phyloP scores from a whole-genome alignment of 1,140 invertebrate genomes.

The Parapsyche elsis region DNA sequence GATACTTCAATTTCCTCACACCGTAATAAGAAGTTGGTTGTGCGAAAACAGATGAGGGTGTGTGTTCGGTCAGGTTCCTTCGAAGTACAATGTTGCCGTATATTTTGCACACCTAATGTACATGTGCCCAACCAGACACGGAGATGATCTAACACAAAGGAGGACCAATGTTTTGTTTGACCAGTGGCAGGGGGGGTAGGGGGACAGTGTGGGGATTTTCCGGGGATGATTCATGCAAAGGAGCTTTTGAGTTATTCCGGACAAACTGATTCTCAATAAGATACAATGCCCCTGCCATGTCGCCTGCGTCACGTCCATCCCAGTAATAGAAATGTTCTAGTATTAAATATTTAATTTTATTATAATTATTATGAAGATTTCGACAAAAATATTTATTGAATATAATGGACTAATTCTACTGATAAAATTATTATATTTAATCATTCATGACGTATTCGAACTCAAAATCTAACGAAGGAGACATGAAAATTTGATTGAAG shows the following conservation, averaged over 20 bases:
- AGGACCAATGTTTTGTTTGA: constrained; percentile 50
- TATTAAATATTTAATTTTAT: too few relatives aligned
- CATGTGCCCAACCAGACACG: background rate
- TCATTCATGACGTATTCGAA: too few relatives aligned
- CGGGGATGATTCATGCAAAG: constrained; percentile 49
- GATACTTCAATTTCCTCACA: constrained; percentile 34
- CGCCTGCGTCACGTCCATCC: too few relatives aligned
- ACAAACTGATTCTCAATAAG: constrained; percentile 24
- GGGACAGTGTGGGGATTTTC: constrained; percentile 27
- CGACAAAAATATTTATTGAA: too few relatives aligned
- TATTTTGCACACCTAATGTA: background rate
- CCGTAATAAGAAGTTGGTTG: constrained; percentile 35
- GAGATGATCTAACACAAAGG: constrained; percentile 49
- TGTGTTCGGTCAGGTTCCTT: background rate
- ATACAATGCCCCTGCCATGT: background rate
- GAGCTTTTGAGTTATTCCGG: constrained; percentile 40
- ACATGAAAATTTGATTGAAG: too few relatives aligned
- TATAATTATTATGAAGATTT: too few relatives aligned
- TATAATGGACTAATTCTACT: too few relatives aligned
- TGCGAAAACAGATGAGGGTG: constrained; percentile 6
- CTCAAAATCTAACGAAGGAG: too few relatives aligned
- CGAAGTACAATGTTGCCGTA: background rate
- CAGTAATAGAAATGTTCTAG: too few relatives aligned
- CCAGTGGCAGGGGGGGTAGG: constrained; percentile 35
- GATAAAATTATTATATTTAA: too few relatives aligned